Conservation (phyloP, 2,888 invertebrate genomes). For the Pheosia tremula region DNA sequence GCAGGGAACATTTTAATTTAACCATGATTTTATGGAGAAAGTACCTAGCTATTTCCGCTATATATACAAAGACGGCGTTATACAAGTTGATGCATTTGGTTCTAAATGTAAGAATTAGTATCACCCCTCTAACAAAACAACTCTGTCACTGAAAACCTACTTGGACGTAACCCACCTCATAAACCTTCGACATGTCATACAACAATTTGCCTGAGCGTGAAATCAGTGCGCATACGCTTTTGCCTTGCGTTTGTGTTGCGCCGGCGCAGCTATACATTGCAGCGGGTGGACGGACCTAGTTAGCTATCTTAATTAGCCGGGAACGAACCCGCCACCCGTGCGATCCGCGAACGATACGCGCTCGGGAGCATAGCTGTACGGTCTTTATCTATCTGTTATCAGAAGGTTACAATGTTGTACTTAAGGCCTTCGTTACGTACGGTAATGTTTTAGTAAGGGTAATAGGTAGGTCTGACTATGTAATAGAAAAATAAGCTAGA, state of each 20-base stretch:
- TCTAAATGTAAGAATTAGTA: too few species aligned
- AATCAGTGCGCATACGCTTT: constrained; percentile 34
- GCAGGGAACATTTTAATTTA: too few species aligned
- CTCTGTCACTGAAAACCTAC: too few species aligned
- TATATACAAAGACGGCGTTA: too few species aligned
- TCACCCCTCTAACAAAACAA: too few species aligned
- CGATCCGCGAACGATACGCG: constrained; percentile 41
- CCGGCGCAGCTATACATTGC: constrained; percentile 57
- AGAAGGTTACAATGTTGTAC: not conserved
- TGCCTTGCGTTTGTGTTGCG: constrained; percentile 46
- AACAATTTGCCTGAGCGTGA: constrained; percentile 48
- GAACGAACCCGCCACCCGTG: constrained; percentile 50
- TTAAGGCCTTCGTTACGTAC: not conserved
- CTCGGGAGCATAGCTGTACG: constrained; percentile 21
- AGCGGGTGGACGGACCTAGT: constrained; percentile 53
- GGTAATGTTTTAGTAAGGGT: too few species aligned
- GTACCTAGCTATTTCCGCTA: too few species aligned
- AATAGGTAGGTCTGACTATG: too few species aligned
- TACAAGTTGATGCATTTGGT: too few species aligned
- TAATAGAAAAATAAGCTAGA: too few species aligned
- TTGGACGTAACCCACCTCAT: constrained; percentile 10
- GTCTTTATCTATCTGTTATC: constrained; percentile 35
- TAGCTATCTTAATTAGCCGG: constrained; percentile 62
- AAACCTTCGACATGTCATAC: constrained; percentile 39
- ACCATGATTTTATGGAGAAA: too few species aligned